Conservation (phyloP, 2,113 vertebrate species). For the Atherinomorus stipes region DNA sequence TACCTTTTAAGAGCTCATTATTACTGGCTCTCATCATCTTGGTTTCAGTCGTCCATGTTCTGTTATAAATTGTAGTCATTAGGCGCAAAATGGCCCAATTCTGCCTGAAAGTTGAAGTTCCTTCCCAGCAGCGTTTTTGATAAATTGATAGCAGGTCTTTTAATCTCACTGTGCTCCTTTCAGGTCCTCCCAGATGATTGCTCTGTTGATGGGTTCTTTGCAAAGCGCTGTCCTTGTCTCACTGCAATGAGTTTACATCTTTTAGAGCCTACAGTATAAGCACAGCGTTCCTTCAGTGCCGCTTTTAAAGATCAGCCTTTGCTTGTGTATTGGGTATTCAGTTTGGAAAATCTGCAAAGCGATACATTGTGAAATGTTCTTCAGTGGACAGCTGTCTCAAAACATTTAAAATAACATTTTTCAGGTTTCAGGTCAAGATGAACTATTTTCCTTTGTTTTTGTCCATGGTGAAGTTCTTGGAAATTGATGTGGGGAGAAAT, state of each 20-base stretch:
- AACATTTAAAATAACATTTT: not conserved
- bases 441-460: not conserved
- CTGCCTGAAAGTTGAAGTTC: slow-evolving; percentile 62
- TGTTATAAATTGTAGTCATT: slow-evolving; percentile 66
- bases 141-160: slow-evolving; percentile 71
- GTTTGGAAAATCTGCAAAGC: not conserved
- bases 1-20: slow-evolving; percentile 39
- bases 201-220: slow-evolving; percentile 62
- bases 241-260: slow-evolving; percentile 30
- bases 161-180: slow-evolving; percentile 62
- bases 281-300: slow-evolving; percentile 11
- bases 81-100: slow-evolving; percentile 60
- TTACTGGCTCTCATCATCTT: slow-evolving; percentile 43
- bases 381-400: not conserved
- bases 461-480: not conserved
- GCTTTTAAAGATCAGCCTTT: slow-evolving; percentile 37
- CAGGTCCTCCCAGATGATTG: slow-evolving; percentile 62
- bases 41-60: slow-evolving; percentile 36
- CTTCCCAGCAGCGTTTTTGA: slow-evolving; percentile 61
- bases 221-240: slow-evolving; percentile 61
- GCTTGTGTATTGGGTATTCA: slow-evolving; percentile 33
- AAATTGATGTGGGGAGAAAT: not conserved
- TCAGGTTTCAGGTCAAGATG: not conserved
- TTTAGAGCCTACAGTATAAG: slow-evolving; percentile 10
- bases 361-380: slow-evolving; percentile 21